Evolutionary conservation across 2,888 invertebrate genomes (phyloP).

Genomic region (Pterobdella sp.): DNA sequence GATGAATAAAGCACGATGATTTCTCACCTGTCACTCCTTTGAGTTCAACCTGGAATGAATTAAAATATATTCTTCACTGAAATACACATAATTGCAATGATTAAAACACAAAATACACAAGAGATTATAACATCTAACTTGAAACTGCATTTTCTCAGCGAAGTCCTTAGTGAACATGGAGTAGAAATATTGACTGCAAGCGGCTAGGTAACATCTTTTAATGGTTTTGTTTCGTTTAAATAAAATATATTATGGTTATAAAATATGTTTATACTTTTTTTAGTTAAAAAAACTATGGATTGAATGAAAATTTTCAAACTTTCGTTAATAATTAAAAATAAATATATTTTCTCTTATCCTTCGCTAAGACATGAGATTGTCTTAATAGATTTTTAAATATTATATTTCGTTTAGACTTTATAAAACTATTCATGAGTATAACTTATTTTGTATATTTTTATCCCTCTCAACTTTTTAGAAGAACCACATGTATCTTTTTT

Average conservation of each 20-base stretch:
- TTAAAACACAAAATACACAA: background rate
- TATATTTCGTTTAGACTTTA: no score
- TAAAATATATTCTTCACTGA: background rate
- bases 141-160: slow-evolving; percentile 33
- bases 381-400: no score
- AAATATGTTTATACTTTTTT: background rate
- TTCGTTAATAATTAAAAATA: background rate
- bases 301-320: background rate
- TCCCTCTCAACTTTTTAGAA: no score
- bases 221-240: background rate
- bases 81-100: background rate
- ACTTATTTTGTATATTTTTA: no score
- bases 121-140: background rate
- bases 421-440: no score
- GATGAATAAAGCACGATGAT: background rate
- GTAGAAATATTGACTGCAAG: slow-evolving; percentile 50
- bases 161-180: slow-evolving; percentile 51
- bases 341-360: no score
- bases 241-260: background rate
- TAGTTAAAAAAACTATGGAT: background rate
- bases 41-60: slow-evolving; percentile 31
- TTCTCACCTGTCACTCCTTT: slow-evolving; percentile 42
- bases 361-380: no score
- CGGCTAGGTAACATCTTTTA: slow-evolving; percentile 45
- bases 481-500: no score